Evolutionary conservation across 2,888 invertebrate genomes (phyloP).

Genomic region (Zygogramma bicolorata): DNA sequence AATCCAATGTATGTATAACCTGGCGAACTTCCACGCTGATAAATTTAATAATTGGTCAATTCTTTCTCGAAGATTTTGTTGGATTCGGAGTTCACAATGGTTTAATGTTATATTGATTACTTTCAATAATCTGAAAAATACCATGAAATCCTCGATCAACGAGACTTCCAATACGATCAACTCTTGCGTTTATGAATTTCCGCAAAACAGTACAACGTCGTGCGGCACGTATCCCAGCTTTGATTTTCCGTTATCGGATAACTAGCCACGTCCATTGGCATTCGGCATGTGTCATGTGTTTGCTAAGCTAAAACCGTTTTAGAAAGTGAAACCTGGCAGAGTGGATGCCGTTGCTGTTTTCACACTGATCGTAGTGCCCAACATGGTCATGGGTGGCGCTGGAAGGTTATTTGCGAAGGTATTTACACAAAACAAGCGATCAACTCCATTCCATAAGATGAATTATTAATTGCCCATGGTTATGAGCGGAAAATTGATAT

Average conservation of each 20-base stretch:
- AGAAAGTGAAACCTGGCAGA: constrained; percentile 22
- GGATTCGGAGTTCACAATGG: too few species aligned
- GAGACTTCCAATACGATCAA: too few species aligned
- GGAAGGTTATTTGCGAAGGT: constrained; percentile 7
- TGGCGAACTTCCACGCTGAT: too few species aligned
- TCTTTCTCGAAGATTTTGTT: too few species aligned
- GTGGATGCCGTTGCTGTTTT: constrained; percentile 20
- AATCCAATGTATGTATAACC: too few species aligned
- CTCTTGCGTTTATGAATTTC: too few species aligned
- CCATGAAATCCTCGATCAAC: too few species aligned
- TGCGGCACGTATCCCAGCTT: background rate
- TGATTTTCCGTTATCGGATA: background rate
- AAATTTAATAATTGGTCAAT: too few species aligned
- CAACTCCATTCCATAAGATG: background rate
- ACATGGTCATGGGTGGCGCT: constrained; percentile 23
- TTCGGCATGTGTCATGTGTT: constrained; percentile 1
- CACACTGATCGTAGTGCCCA: constrained; percentile 11
- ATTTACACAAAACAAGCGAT: background rate
- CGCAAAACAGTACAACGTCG: too few species aligned
- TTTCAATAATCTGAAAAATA: too few species aligned
- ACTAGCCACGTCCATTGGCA: background rate
- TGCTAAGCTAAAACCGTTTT: constrained; percentile 15
- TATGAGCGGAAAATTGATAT: background rate
- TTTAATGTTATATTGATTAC: too few species aligned
- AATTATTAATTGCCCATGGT: background rate